A percentile compares a stretch with the other conserved stretches of the same genome.
Conservation (phyloP, 2,888 invertebrate species). For the Venusia cambrica region DNA sequence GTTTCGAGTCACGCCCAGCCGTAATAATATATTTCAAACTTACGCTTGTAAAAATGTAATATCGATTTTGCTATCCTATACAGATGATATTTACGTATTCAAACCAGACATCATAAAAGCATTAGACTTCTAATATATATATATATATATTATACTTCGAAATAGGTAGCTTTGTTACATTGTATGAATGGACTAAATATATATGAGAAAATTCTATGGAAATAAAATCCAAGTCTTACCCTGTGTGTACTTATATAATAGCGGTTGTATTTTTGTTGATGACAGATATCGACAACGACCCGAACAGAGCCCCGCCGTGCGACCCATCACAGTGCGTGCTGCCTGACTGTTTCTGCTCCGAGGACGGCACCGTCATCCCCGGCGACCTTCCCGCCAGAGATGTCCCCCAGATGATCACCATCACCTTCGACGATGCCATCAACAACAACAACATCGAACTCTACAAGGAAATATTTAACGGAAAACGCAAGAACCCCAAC, state of each 20-base stretch:
- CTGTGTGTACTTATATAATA: no score
- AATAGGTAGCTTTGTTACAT: not conserved
- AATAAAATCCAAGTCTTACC: no score
- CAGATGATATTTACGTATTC: no score
- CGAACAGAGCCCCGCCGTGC: conserved; percentile 94
- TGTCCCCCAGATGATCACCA: conserved; percentile 96
- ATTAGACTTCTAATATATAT: conserved; percentile 31
- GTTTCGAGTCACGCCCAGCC: conserved; percentile 53
- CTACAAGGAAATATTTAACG: conserved; percentile 95
- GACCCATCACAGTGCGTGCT: conserved; percentile 92
- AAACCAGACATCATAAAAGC: no score
- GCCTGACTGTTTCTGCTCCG: conserved; percentile 97
- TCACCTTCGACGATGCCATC: conserved; percentile 96
- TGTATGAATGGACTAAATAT: no score
- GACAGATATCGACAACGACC: conserved; percentile 95
- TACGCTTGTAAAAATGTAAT: no score
- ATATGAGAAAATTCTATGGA: no score
- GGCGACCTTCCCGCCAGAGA: conserved; percentile 91
- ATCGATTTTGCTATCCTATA: no score
- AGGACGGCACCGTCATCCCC: conserved; percentile 93
- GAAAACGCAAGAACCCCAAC: conserved; percentile 94
- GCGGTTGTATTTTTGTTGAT: conserved; percentile 43
- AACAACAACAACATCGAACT: conserved; percentile 97
- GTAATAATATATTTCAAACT: conserved; percentile 36
- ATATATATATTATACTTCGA: conserved; percentile 4